Base-by-base conservation (phyloP, 2,113 vertebrate species). In the Maccullochella peelii region DNA sequence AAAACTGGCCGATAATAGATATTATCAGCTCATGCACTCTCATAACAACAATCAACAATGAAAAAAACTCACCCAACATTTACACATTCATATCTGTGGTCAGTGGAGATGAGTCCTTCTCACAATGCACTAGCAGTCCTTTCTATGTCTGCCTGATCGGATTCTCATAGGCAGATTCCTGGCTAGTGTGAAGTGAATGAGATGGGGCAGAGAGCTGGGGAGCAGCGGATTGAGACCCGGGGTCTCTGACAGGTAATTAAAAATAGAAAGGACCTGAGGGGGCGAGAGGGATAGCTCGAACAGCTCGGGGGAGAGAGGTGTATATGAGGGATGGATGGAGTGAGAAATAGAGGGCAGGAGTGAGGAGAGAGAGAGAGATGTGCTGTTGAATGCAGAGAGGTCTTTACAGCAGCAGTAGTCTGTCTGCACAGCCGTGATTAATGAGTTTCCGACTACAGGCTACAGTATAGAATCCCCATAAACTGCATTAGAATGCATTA, bases 191-290 rank as follows among this genome's bases (percentile, higher is more conserved):
- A 85, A 66, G 27, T 54, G 65, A 86, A 79, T 67, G n/a, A 85
- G 73, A 84, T 12, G 66, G 83, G 69, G 14, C 76, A 73, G 79
- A 67, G 27, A 67, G 66, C 15, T 11, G 14, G 49, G 10, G 52
- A 54, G 47, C 63, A 50, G 61, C 25, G 71, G 66, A 80, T 80
- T 25, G 6, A 82, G 74, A 73, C 67, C 54, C 3, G 6, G 50
- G 71, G 84, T 82, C 69, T 62, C 30, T 86, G 80, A 79, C 55
- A 73, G 72, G 70, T 86, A 77, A 82, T 86, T 84, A 71, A 86
- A 80, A 79, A 79, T 61, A 67, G 54, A 86, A 27, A 49, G 49
- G 23, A 55, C 72, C 42, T 40, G 63, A 55, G 38, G 62, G 79
- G 68, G 23, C 0, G 0, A 54, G 18, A 25, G 9, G 42, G 44